A percentile compares a stretch with the other conserved stretches of the same genome.
Evolutionary conservation across 2,888 invertebrate genomes (phyloP).

Genomic region (Sphecodes monilicornis): DNA sequence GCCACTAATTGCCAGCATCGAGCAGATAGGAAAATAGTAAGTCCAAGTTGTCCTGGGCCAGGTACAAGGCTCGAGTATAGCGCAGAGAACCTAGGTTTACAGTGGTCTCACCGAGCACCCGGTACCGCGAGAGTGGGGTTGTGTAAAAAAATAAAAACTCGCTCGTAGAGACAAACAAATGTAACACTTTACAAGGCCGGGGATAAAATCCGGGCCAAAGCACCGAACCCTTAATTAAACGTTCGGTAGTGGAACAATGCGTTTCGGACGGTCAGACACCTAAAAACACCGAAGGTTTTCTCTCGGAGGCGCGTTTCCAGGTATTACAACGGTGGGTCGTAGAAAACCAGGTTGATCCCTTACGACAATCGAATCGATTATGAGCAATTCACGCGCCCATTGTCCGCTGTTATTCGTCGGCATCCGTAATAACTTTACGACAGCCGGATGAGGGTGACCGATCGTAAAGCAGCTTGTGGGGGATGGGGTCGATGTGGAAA

Average conservation of each 20-base stretch:
- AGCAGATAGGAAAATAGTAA: not conserved
- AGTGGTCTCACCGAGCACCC: not conserved
- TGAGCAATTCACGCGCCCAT: slow-evolving; percentile 72
- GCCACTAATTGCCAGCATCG: not conserved
- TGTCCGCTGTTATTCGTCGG: slow-evolving; percentile 70
- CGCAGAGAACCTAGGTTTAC: not conserved
- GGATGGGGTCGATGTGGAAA: slow-evolving; percentile 22
- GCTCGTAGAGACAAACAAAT: slow-evolving; percentile 28
- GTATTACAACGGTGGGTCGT: slow-evolving; percentile 31
- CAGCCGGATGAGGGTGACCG: slow-evolving; percentile 55
- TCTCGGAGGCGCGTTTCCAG: slow-evolving; percentile 22
- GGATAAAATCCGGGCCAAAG: slow-evolving; percentile 1
- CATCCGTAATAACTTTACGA: slow-evolving; percentile 76
- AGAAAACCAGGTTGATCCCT: slow-evolving; percentile 59
- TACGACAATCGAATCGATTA: slow-evolving; percentile 79
- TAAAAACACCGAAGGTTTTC: slow-evolving; percentile 9
- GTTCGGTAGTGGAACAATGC: not conserved
- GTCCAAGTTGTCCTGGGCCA: not conserved
- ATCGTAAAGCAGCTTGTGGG: slow-evolving; percentile 60
- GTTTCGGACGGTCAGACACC: not conserved
- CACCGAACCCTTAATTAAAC: not conserved
- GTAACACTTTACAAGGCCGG: slow-evolving; percentile 48
- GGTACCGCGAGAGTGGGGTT: not conserved
- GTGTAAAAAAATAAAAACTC: slow-evolving; percentile 54
- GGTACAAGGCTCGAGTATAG: not conserved